These are phyloP conservation scores for Spodoptera frugiperda DNA, from an alignment of 1,140 invertebrate species.

Conservation along the genomic window DNA sequence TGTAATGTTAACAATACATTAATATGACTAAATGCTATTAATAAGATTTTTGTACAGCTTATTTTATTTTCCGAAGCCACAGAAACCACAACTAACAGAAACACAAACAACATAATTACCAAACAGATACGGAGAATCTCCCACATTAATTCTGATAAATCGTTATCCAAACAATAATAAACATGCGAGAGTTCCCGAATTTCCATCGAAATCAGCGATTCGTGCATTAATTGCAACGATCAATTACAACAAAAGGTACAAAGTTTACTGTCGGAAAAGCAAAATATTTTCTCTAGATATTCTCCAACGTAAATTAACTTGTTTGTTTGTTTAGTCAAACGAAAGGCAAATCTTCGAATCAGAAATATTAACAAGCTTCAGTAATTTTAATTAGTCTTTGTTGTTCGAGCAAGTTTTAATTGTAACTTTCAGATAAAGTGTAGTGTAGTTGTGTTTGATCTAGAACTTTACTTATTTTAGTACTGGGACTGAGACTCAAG, in stretches of 20 bases:
- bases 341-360: conserved; percentile 8
- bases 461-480: conserved; percentile 5
- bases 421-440: background rate
- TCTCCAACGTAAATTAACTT: background rate
- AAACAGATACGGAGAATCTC: background rate
- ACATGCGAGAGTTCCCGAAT: conserved; percentile 4
- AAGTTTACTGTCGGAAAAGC: conserved; percentile 13
- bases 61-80: no score
- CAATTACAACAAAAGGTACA: conserved; percentile 8
- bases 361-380: conserved; percentile 29
- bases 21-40: no score
- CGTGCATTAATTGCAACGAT: conserved; percentile 8
- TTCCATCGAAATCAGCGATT: conserved; percentile 11
- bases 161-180: conserved; percentile 10
- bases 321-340: conserved; percentile 21
- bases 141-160: conserved; percentile 9
- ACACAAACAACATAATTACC: background rate
- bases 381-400: conserved; percentile 27
- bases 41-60: no score
- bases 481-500: conserved; percentile 27
- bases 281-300: conserved; percentile 1
- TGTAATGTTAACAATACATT: no score
- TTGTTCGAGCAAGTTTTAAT: conserved; percentile 30
- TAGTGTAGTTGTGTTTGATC: conserved; percentile 25
- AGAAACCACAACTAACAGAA: background rate